Base-by-base conservation (phyloP, 2,888 invertebrate genomes). In the Creontiades dilutus region DNA sequence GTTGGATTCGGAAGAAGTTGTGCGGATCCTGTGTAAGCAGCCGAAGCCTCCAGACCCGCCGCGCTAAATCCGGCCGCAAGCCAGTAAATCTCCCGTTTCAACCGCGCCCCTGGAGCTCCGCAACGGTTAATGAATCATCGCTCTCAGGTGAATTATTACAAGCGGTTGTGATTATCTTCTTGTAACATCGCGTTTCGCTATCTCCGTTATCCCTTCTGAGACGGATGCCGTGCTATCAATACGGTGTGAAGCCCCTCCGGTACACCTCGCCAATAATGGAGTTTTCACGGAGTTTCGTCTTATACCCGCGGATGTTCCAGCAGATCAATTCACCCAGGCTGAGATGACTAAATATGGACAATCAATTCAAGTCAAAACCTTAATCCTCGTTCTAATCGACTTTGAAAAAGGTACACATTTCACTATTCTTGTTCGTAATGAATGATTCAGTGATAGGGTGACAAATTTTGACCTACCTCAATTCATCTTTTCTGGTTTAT, bases 61-160 rank as follows among this genome's bases (percentile, higher is more conserved):
- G 52, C 80, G 82, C 82, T 82, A 82, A 82, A 82, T 82, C 82
- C 82, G 47, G 27, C 82, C 82, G 82, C 82, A 52, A 82, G 13
- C 82, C 82, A 82, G 82, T 82, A 82, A 82, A 82, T 82, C 82
- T 82, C 82, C 47, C 52, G 52, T 52, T 82, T 82, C 68, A 23
- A 68, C 68, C 68, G 23, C 68, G 68, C 19, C 68, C 61, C 52
- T 37, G 37, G 37, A 37, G 16, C 61, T 61, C 61, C 68, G 19
- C 23, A 7, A 23, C 78, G 37, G 78, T 52, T 82, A 82, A 82
- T 82, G 82, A 52, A 82, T 82, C 82, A 82, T 82, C 68, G 68
- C 68, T 61, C 68, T 23, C 68, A 68, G 68, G 68, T 68, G 68
- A 68, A 68, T 68, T 68, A 68, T 68, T 68, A 19, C 23, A 23